Conservation (phyloP, 2,888 invertebrate genomes). For the Masnerella sp. region DNA sequence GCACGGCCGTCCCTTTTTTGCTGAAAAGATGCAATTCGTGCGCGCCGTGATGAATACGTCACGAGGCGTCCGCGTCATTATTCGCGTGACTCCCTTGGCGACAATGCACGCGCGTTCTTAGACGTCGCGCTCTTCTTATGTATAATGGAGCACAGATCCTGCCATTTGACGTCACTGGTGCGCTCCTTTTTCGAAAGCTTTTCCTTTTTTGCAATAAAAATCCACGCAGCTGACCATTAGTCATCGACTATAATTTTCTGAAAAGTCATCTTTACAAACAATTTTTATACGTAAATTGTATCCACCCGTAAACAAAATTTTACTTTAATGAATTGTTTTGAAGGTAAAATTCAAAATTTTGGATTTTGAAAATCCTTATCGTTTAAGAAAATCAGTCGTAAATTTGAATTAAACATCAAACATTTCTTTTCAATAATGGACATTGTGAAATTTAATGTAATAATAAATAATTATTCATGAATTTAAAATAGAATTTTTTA, state of each 20-base stretch:
- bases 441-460: too few relatives aligned
- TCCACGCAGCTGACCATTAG: neutral
- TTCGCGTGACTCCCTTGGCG: constrained; percentile 36
- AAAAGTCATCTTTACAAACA: too few relatives aligned
- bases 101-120: constrained; percentile 36
- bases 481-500: too few relatives aligned
- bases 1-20: constrained; percentile 14
- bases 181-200: constrained; percentile 24
- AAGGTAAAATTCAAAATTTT: too few relatives aligned
- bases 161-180: constrained; percentile 31
- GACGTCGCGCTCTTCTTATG: constrained; percentile 40
- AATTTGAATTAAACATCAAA: too few relatives aligned
- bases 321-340: too few relatives aligned
- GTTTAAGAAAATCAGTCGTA: too few relatives aligned
- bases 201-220: constrained; percentile 6
- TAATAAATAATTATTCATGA: too few relatives aligned
- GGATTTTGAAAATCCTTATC: too few relatives aligned
- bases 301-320: too few relatives aligned
- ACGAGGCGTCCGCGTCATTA: constrained; percentile 39
- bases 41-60: constrained; percentile 23
- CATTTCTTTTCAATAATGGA: too few relatives aligned
- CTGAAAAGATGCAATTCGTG: constrained; percentile 17
- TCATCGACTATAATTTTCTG: neutral
- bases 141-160: constrained; percentile 38
- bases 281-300: too few relatives aligned